Percentiles rank a stretch among this genome's conserved stretches.
Conservation (phyloP, 2,888 invertebrate genomes). For the Pristionchus japonicus region DNA sequence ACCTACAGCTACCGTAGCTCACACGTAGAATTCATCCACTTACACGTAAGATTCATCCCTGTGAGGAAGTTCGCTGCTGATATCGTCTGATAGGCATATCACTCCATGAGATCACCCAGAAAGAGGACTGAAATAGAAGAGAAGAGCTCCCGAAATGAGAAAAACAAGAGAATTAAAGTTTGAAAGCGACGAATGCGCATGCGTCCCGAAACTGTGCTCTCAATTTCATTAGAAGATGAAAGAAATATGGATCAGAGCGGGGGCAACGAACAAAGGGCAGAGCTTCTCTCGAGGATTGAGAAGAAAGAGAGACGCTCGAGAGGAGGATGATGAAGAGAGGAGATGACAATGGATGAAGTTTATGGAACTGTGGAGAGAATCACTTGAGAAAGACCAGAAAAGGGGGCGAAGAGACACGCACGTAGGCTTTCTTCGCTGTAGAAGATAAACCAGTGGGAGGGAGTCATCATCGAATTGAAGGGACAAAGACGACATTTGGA, state of each 20-base stretch:
- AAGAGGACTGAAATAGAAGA: background rate
- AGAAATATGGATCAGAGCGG: background rate
- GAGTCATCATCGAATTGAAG: conserved; percentile 24
- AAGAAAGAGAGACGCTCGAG: background rate
- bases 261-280: background rate
- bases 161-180: background rate
- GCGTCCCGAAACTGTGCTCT: background rate
- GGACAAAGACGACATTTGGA: conserved; percentile 35
- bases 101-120: background rate
- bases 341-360: background rate
- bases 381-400: background rate
- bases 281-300: background rate
- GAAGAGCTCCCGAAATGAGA: background rate
- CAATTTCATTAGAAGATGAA: conserved; percentile 36
- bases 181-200: background rate
- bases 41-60: conserved; percentile 33
- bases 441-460: background rate
- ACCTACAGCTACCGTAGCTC: background rate
- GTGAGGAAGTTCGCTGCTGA: background rate
- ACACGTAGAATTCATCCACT: conserved; percentile 23
- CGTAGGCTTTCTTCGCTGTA: background rate
- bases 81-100: background rate
- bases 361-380: background rate
- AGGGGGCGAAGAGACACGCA: background rate
- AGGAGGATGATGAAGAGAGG: background rate